A percentile compares a stretch with the other conserved stretches of the same genome.
phyloP scores from a whole-genome alignment of 2,113 vertebrate species.

The Lepidothrix coronata region DNA sequence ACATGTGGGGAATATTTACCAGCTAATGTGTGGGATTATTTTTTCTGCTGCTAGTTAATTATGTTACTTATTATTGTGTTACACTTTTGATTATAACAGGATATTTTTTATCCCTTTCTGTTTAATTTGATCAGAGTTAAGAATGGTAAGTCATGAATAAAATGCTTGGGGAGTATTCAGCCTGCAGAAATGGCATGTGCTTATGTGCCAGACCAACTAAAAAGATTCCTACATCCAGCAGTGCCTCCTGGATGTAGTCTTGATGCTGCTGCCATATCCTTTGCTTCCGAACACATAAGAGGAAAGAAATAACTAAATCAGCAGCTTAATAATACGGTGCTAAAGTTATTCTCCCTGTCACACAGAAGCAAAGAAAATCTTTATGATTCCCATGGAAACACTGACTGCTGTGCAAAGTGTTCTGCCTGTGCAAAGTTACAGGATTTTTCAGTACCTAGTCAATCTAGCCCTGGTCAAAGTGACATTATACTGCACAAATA shows the following conservation, averaged over 20 bases:
- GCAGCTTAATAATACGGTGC: background rate
- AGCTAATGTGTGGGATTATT: background rate
- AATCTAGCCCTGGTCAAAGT: background rate
- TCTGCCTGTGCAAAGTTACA: background rate
- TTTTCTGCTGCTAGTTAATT: background rate
- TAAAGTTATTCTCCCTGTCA: background rate
- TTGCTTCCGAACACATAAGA: background rate
- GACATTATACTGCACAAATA: background rate
- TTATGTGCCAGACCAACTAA: background rate
- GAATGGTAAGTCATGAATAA: background rate
- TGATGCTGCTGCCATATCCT: background rate
- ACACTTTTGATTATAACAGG: background rate
- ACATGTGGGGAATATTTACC: background rate
- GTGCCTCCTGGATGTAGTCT: background rate
- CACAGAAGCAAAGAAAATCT: background rate
- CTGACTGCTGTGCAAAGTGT: background rate
- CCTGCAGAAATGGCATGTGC: background rate
- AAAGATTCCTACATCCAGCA: background rate
- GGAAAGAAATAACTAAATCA: background rate
- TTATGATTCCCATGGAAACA: constrained; percentile 16
- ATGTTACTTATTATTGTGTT: background rate
- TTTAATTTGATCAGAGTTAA: background rate
- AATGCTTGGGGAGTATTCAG: background rate
- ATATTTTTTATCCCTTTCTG: background rate
- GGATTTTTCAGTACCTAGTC: background rate